These are phyloP conservation scores for Sipha flava DNA, from an alignment of 1,140 invertebrate genomes.

Conservation along the genomic window DNA sequence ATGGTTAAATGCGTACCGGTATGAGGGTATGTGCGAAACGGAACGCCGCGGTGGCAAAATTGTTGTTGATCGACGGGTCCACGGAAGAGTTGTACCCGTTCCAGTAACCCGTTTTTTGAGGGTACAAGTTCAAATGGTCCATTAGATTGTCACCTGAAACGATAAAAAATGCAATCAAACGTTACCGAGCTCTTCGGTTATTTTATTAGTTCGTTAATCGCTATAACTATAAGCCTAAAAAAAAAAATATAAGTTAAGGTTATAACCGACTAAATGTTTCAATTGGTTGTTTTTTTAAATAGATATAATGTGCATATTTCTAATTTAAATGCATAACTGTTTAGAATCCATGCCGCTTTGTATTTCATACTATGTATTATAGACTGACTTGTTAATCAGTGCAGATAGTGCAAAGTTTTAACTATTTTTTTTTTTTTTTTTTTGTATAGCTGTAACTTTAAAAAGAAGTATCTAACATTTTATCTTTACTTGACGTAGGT, in stretches of 20 bases:
- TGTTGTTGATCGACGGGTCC: slow-evolving; percentile 78
- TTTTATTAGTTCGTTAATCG: too few relatives aligned
- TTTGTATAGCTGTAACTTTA: not conserved
- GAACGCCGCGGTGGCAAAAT: slow-evolving; percentile 83
- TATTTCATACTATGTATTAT: not conserved
- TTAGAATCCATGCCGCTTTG: too few relatives aligned
- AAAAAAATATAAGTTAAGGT: too few relatives aligned
- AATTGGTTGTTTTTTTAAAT: too few relatives aligned
- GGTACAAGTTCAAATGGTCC: slow-evolving; percentile 51
- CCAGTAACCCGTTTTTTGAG: slow-evolving; percentile 52
- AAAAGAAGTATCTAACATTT: not conserved
- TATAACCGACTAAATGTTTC: too few relatives aligned
- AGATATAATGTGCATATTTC: too few relatives aligned
- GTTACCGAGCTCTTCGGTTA: too few relatives aligned
- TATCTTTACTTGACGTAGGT: not conserved
- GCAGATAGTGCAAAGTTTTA: not conserved
- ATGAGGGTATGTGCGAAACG: slow-evolving; percentile 84
- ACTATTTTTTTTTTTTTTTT: not conserved
- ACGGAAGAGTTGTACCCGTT: slow-evolving; percentile 59
- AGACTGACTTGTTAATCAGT: not conserved
- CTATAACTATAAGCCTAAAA: too few relatives aligned
- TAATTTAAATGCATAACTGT: too few relatives aligned
- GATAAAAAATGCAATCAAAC: not conserved
- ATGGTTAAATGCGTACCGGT: slow-evolving; percentile 49
- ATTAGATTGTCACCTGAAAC: slow-evolving; percentile 50